These are phyloP conservation scores for Sipha flava DNA, from an alignment of 1,140 invertebrate genomes.

Conservation along the genomic window DNA sequence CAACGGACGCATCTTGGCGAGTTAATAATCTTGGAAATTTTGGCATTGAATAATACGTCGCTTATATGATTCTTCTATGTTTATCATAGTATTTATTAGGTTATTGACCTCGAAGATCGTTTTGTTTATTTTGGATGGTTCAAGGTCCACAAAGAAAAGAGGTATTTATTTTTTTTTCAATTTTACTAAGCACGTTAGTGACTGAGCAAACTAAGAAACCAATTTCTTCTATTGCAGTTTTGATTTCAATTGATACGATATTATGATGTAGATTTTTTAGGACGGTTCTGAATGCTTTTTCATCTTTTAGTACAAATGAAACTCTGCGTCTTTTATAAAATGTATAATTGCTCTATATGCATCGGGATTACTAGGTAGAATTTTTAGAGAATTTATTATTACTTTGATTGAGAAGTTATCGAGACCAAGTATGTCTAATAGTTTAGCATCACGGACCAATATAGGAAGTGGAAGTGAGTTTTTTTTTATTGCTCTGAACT, in stretches of 20 bases:
- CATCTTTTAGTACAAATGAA: conserved; percentile 41
- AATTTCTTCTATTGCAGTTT: too few species aligned
- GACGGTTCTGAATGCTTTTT: conserved; percentile 41
- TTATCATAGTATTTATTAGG: conserved; percentile 23
- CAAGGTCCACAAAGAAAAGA: conserved; percentile 42
- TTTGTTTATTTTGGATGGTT: conserved; percentile 41
- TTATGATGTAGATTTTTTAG: conserved; percentile 39
- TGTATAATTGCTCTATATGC: too few species aligned
- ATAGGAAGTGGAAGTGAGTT: too few species aligned
- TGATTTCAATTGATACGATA: conserved; percentile 11
- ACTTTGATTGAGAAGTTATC: not conserved
- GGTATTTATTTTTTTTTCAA: conserved; percentile 39
- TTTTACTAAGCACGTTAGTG: not conserved
- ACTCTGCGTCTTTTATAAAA: not conserved
- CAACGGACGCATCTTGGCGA: conserved; percentile 42
- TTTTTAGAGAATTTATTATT: not conserved
- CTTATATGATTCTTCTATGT: conserved; percentile 39
- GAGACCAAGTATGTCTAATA: not conserved
- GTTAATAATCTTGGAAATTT: conserved; percentile 42
- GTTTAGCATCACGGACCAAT: too few species aligned
- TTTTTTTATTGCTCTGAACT: too few species aligned
- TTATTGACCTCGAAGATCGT: conserved; percentile 39
- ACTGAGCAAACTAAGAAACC: not conserved
- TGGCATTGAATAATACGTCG: conserved; percentile 19
- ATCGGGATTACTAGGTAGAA: not conserved